Conservation (phyloP, 2,797 vertebrate species). For the Limosa lapponica region DNA sequence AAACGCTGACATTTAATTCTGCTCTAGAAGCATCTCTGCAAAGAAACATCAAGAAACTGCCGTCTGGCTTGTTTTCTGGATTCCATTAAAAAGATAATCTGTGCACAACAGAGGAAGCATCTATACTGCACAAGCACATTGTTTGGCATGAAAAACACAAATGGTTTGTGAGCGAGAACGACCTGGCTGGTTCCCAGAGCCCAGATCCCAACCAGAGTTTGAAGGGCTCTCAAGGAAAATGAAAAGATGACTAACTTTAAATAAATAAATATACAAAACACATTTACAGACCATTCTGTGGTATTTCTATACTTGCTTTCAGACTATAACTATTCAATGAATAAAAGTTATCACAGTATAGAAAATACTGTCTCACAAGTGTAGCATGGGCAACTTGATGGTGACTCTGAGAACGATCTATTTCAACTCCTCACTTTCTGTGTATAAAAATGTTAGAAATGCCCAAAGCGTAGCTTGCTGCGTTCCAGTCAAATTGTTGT, state of each 20-base stretch:
- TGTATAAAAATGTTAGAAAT: slow-evolving; percentile 39
- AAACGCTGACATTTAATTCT: not conserved
- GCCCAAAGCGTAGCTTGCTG: slow-evolving; percentile 56
- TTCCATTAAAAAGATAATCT: not conserved
- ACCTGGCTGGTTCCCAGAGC: not conserved
- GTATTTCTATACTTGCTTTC: not conserved
- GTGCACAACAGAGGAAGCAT: not conserved
- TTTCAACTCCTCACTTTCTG: not conserved
- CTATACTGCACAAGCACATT: not conserved
- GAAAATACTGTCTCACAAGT: not conserved
- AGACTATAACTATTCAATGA: not conserved
- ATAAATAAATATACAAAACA: not conserved
- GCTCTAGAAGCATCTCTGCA: not conserved
- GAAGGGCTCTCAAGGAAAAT: not conserved
- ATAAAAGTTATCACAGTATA: not conserved
- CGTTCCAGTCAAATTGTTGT: slow-evolving; percentile 72
- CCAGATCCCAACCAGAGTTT: not conserved
- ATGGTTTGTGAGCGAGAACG: not conserved
- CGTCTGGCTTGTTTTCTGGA: not conserved
- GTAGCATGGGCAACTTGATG: not conserved
- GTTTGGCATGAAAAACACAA: not conserved
- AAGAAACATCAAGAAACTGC: not conserved
- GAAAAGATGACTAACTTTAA: not conserved
- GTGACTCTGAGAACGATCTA: not conserved
- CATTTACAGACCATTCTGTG: not conserved